Conservation (phyloP, 2,888 invertebrate genomes). For the Acanthosepion esculentum region DNA sequence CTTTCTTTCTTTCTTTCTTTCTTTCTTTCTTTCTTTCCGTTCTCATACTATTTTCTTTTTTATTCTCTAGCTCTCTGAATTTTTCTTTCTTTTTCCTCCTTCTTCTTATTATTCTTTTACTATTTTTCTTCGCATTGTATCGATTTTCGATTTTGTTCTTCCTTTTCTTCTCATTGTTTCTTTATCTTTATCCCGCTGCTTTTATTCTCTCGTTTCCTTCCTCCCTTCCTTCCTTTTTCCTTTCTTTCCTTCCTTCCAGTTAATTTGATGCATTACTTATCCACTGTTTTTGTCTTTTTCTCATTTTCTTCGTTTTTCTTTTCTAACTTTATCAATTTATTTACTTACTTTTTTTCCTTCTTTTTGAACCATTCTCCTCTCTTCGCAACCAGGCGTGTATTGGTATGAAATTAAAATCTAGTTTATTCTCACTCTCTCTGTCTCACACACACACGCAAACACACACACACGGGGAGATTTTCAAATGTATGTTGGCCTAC, state of each 20-base stretch:
- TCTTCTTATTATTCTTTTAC: constrained; percentile 34
- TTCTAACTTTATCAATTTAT: not conserved
- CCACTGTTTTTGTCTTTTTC: too few species aligned
- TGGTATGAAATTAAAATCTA: too few species aligned
- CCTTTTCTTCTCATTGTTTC: not conserved
- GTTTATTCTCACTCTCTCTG: too few species aligned
- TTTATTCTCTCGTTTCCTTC: not conserved
- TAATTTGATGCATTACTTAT: too few species aligned
- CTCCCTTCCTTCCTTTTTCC: not conserved
- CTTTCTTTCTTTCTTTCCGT: not conserved
- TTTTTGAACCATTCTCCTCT: not conserved
- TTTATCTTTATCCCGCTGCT: not conserved
- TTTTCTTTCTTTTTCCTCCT: not conserved
- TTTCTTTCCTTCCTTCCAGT: not conserved
- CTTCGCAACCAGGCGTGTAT: too few species aligned
- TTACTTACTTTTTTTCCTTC: constrained; percentile 35
- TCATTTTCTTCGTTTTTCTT: too few species aligned
- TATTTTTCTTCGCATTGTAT: constrained; percentile 42
- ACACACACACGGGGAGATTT: too few species aligned
- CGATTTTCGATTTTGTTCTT: constrained; percentile 47
- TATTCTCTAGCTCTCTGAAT: too few species aligned
- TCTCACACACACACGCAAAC: too few species aligned
- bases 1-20: not conserved
- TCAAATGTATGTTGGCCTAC: too few species aligned
- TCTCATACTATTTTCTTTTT: not conserved